Evolutionary conservation across 2,797 vertebrate species (phyloP).

Genomic region (Cryptoblepharus egeriae): DNA sequence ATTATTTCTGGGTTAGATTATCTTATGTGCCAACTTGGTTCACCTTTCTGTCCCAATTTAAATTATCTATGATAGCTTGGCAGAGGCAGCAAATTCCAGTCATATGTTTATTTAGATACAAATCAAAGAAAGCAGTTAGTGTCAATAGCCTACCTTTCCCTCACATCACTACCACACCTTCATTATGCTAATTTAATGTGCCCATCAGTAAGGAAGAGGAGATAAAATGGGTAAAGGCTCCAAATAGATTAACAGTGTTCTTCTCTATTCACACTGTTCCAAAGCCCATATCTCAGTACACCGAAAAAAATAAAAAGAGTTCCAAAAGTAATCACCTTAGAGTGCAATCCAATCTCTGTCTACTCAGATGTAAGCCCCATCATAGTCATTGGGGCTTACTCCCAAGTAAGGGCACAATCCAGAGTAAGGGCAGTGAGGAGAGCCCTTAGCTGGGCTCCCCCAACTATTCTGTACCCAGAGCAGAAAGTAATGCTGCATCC

Average conservation of each 20-base stretch:
- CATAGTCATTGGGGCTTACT: too few relatives aligned
- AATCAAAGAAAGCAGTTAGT: neutral
- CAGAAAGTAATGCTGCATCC: too few relatives aligned
- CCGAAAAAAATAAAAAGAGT: neutral
- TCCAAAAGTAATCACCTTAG: neutral
- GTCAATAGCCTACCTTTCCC: neutral
- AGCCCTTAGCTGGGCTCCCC: too few relatives aligned
- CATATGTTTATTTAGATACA: neutral
- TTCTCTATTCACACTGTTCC: accelerated
- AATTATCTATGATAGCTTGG: neutral
- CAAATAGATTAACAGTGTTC: neutral
- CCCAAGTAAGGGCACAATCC: too few relatives aligned
- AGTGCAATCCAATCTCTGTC: too few relatives aligned
- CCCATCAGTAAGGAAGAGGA: neutral
- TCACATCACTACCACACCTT: neutral
- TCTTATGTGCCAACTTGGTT: neutral
- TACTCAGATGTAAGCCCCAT: too few relatives aligned
- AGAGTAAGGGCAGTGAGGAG: too few relatives aligned
- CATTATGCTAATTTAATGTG: neutral
- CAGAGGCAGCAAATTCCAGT: neutral
- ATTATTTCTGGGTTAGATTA: neutral
- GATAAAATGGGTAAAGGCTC: neutral
- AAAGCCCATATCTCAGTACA: neutral
- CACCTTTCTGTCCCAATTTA: neutral
- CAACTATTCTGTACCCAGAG: too few relatives aligned